Conservation (phyloP, 2,797 vertebrate genomes). For the Acipenser oxyrinchus region DNA sequence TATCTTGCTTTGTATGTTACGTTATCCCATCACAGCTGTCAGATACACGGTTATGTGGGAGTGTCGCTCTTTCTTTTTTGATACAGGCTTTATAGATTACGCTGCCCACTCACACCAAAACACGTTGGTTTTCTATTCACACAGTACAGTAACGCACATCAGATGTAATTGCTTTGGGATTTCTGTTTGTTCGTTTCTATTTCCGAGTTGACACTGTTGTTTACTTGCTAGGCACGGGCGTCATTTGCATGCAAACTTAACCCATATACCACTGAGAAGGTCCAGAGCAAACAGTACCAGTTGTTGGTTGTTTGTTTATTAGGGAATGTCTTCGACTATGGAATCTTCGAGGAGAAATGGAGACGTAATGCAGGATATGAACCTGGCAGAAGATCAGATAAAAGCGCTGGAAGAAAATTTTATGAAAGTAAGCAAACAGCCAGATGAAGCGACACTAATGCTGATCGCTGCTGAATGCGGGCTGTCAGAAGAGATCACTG, state of each 20-base stretch:
- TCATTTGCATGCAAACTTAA: slow-evolving; percentile 15
- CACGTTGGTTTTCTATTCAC: too few relatives aligned
- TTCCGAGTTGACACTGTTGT: slow-evolving; percentile 10
- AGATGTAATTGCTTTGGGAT: slow-evolving; percentile 1
- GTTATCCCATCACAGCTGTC: too few relatives aligned
- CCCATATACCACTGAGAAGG: background rate
- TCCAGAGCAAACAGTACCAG: too few relatives aligned
- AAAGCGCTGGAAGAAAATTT: slow-evolving; percentile 83
- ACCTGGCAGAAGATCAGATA: slow-evolving; percentile 72
- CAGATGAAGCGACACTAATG: slow-evolving; percentile 72
- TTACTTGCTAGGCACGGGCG: slow-evolving; percentile 1
- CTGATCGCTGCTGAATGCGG: slow-evolving; percentile 82
- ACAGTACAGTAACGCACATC: too few relatives aligned
- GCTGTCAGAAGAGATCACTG: slow-evolving; percentile 72
- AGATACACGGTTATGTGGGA: too few relatives aligned
- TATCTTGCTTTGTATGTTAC: too few relatives aligned
- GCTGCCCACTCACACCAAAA: too few relatives aligned
- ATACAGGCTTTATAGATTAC: too few relatives aligned
- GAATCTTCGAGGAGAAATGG: slow-evolving; percentile 5
- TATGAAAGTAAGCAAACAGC: slow-evolving; percentile 67
- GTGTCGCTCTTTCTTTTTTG: too few relatives aligned
- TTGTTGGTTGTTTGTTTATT: background rate
- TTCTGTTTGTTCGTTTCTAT: slow-evolving; percentile 6
- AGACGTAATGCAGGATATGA: slow-evolving; percentile 23
- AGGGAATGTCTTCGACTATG: background rate